Base-by-base conservation (phyloP, 1,140 invertebrate genomes). In the Anoplophora glabripennis region DNA sequence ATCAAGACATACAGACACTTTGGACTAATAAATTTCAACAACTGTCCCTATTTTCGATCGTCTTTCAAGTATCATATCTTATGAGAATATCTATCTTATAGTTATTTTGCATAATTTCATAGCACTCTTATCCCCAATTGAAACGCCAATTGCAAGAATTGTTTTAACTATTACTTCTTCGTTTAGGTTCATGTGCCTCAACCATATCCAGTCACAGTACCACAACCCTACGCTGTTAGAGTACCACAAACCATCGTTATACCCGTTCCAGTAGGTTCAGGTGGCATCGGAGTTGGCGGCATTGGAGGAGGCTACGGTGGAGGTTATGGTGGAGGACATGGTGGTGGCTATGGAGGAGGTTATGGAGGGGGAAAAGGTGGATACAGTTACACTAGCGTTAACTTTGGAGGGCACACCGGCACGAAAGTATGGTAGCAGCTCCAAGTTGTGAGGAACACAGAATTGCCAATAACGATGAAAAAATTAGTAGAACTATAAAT, bases 231-330 rank as follows among this genome's bases (percentile, higher is more conserved):
- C 14, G 21, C 57, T 8, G 57, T 54, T 15, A 45, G 57, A 40
- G 44, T 59, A 37, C 57, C 57, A 11, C 57, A 59, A 47, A 53
- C 57, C 49, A 34, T 59, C 8, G 41, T 46, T 7, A 34, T 59
- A 14, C 49, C 49, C 34, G 57, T 59, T 10, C 49, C 57, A 17
- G 37, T 40, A 10, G 17, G 5, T 18, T 11, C n/a, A 42, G 38
- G 10, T 34, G 40, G 52, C 21, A 17, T n/a, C 9, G 40, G 52
- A 21, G 41, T 41, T n/a, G 49, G 35, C 2, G 33, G 14, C 36
- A 9, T 10, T 14, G 49, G 35, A 14, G 49, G 35, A 9, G 21
- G 12, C 36, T 12, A 5, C 7, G 41, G 53, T 7, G 53, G 53
- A 5, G 40, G 42, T 11, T 45, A 11, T 12, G 21, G 8, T 41